These are phyloP conservation scores for Zelleria hepariella DNA, from an alignment of 2,888 invertebrate species.

Conservation along the genomic window DNA sequence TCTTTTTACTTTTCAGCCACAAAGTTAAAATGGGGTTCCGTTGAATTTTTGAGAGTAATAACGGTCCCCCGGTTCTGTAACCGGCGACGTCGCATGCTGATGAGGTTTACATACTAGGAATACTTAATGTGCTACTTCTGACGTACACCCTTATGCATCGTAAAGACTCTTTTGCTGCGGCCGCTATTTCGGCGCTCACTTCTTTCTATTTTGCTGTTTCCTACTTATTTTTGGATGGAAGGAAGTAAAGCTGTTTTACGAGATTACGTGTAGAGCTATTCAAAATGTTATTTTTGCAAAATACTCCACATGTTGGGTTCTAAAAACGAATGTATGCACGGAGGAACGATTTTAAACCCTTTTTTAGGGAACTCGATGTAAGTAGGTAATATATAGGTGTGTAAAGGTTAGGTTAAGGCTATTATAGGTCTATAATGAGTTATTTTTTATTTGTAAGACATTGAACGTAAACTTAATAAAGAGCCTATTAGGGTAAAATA, in stretches of 20 bases:
- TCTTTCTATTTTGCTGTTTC: not conserved
- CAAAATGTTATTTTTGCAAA: too few relatives aligned
- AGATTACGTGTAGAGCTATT: too few relatives aligned
- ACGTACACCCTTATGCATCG: not conserved
- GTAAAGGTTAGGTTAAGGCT: too few relatives aligned
- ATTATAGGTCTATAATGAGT: too few relatives aligned
- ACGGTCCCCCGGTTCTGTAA: constrained; percentile 23
- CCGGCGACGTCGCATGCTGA: constrained; percentile 26
- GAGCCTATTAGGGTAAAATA: too few relatives aligned
- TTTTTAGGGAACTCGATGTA: too few relatives aligned
- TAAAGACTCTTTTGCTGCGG: not conserved
- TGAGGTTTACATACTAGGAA: constrained; percentile 30
- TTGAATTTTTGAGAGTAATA: constrained; percentile 35
- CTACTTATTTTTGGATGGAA: not conserved
- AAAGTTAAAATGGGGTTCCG: not conserved
- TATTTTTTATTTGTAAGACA: too few relatives aligned
- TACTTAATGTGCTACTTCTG: constrained; percentile 23
- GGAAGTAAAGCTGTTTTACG: not conserved
- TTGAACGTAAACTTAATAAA: too few relatives aligned
- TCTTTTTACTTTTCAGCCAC: not conserved
- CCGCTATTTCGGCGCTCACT: not conserved
- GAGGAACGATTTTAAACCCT: too few relatives aligned
- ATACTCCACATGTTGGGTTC: too few relatives aligned
- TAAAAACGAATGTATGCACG: too few relatives aligned
- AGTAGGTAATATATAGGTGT: too few relatives aligned